Evolutionary conservation across 2,888 invertebrate species (phyloP), one percentile per base, ranked within the genome.

Genomic region (Agonopterix alstromeriana): DNA sequence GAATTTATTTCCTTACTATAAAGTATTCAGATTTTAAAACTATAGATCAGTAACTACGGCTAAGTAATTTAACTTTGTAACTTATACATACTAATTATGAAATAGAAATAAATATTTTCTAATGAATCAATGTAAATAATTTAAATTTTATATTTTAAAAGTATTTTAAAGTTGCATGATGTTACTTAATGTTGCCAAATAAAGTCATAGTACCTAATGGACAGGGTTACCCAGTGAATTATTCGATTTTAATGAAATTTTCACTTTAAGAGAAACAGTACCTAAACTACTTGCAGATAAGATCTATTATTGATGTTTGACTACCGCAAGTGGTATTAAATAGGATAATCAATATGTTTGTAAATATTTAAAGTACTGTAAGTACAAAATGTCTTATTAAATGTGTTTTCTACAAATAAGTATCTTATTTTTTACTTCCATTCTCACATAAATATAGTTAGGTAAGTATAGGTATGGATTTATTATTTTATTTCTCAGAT

Each of bases 361-460:
- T 77, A 67, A 74, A 80, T 81, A 76, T 72, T 68, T 62, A 59
- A 69, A 60, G 67, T 78, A 76, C 73, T 69, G 57, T 73, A 70
- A 75, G 75, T 74, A 74, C 76, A 70, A 75, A 67, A 61, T 61
- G 59, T 72, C 64, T 54, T 65, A 77, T 76, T 80, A 50, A 81
- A 80, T 73, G 70, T 74, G 58, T 77, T 74, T 80, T 75, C 52
- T 70, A 72, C 27, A 5, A 27, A 27, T 27, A 14, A 14, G 14
- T 14, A 27, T 27, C 27, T 2, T 27, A 17, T 27, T 5, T 27
- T 2, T 27, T 27, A 27, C 27, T 27, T 27, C 7, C 3, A 27
- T 27, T 27, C 27, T 27, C 27, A 2, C 27, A 27, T 5, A 3
- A 27, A 17, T 2, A 14, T 14, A 14, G 2, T 14, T 14, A 14